These are phyloP conservation scores for Lepus europaeus DNA, from an alignment of 2,113 vertebrate genomes.

Conservation along the genomic window DNA sequence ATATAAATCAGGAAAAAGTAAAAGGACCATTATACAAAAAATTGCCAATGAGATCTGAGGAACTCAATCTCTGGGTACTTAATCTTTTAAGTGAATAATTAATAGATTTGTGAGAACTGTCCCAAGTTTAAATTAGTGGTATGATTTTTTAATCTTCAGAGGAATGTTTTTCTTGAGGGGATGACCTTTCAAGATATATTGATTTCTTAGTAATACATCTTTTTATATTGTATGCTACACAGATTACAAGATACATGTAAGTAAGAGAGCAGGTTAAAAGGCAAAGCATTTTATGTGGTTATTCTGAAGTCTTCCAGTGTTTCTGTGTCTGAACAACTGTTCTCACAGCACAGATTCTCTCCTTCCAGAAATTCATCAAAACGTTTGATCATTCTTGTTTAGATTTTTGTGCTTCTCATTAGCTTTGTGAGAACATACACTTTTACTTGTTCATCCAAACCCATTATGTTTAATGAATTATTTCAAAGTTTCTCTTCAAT, in stretches of 20 bases:
- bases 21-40: background rate
- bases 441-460: background rate
- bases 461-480: background rate
- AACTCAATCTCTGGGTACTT: background rate
- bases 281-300: background rate
- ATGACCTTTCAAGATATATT: background rate
- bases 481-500: background rate
- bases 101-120: background rate
- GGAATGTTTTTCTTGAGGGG: background rate
- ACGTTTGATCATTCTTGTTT: conserved; percentile 33
- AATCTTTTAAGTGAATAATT: conserved; percentile 54
- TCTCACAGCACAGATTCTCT: background rate
- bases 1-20: background rate
- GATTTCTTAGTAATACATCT: background rate
- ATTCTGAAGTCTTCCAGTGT: background rate
- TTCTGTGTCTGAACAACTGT: background rate
- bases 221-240: background rate
- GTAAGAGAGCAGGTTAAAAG: background rate
- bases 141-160: conserved; percentile 3
- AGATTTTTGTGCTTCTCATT: background rate
- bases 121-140: background rate
- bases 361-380: background rate
- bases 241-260: background rate
- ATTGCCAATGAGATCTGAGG: background rate
- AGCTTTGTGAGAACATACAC: background rate